Evolutionary conservation across 2,113 vertebrate species (phyloP), one percentile per base, ranked within the genome.

Genomic region (Indri indri): DNA sequence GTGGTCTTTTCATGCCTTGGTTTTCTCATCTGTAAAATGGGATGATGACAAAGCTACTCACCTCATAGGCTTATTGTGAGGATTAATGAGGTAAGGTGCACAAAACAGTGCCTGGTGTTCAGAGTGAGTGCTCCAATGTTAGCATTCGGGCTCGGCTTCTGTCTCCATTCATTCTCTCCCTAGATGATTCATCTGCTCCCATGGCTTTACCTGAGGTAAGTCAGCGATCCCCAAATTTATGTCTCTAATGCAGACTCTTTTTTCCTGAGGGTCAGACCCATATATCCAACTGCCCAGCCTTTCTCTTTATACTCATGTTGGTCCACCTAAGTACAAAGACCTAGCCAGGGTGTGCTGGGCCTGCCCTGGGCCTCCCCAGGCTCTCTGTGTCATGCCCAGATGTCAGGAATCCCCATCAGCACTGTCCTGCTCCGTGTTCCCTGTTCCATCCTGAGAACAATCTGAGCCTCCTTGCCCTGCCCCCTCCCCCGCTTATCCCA

Each of bases 141-240:
- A 94, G 94, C 96, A 95, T 96, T 83, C 85, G 86, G 71, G 47
- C 97, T 90, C 14, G 52, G 40, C 91, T 79, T 92, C 90, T 76
- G 57, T 97, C 93, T 91, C 83, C 57, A 65, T 32, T 70, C 76
- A 66, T 79, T 5, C 83, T 89, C 68, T 96, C 94, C 40, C 65
- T 14, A 6, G 52, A 34, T 94, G 88, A 81, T n/a, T 65, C 37
- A 22, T 66, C n/a, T 47, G 4, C 68, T 52, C 27, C 70, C 6
- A 0, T 20, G 27, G 30, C 8, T 66, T 88, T 81, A 65, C 66
- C 45, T 61, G 76, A 42, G 54, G 10, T 0, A 66, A 82, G 47
- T 6, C 17, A 20, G 20, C 12, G n/a, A 27, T 83, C 8, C 47
- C n/a, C 65, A 2, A 47, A 65, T 95, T 97, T 59, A 5, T 45